phyloP scores from a whole-genome alignment of 1,140 invertebrate genomes.

The Manduca sexta region DNA sequence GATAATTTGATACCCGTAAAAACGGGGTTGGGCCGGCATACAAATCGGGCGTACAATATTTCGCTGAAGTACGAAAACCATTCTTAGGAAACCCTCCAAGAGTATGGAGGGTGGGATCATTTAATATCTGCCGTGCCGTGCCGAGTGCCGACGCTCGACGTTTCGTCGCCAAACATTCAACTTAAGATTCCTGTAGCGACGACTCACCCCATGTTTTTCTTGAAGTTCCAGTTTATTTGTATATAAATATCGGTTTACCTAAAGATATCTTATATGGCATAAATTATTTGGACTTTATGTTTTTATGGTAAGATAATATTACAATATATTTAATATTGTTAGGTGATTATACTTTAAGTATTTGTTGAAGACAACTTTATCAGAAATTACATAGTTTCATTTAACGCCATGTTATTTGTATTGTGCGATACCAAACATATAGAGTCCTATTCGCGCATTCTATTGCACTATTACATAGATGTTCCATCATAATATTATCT shows the following conservation, averaged over 20 bases:
- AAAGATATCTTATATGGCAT: too few relatives aligned
- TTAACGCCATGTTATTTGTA: too few relatives aligned
- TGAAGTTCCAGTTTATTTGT: conserved; percentile 5
- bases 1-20: conserved; percentile 4
- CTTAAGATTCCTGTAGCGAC: conserved; percentile 12
- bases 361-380: too few relatives aligned
- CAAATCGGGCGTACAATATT: conserved; percentile 22
- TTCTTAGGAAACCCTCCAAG: conserved; percentile 39
- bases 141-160: conserved; percentile 19
- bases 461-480: too few relatives aligned
- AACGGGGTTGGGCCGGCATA: conserved; percentile 17
- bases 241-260: conserved; percentile 9
- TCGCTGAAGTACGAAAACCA: conserved; percentile 21
- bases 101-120: conserved; percentile 22
- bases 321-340: too few relatives aligned
- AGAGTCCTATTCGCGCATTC: too few relatives aligned
- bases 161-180: conserved; percentile 41
- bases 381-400: too few relatives aligned
- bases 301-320: too few relatives aligned
- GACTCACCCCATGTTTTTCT: conserved; percentile 9
- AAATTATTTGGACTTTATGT: too few relatives aligned
- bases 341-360: too few relatives aligned
- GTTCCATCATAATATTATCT: too few relatives aligned
- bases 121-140: conserved; percentile 34
- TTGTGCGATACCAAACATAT: too few relatives aligned